A percentile compares a stretch with the other conserved stretches of the same genome.
Conservation (phyloP, 2,113 vertebrate species). For the Cariama cristata region DNA sequence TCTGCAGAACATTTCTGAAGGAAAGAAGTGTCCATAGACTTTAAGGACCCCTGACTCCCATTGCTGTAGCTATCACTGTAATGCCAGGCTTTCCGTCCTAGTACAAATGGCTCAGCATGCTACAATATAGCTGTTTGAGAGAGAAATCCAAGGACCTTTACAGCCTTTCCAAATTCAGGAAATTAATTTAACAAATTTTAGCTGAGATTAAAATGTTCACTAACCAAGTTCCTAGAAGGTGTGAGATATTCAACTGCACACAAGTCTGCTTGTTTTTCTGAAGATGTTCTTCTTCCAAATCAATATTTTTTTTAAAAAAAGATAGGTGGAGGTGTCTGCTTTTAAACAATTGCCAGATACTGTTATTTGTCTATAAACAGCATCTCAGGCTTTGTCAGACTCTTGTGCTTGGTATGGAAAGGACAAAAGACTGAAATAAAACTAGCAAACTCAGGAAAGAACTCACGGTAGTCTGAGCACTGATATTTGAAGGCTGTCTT, state of each 20-base stretch:
- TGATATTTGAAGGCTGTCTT: not conserved
- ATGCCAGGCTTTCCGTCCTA: not conserved
- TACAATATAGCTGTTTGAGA: not conserved
- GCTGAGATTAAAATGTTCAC: not conserved
- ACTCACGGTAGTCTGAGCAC: not conserved
- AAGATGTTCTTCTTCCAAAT: not conserved
- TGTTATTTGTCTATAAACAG: not conserved
- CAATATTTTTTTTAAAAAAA: not conserved
- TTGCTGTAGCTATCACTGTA: not conserved
- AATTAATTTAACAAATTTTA: not conserved
- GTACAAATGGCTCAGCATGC: not conserved
- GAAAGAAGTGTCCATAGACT: not conserved
- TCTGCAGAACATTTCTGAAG: not conserved
- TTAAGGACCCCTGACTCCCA: not conserved
- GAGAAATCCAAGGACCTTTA: not conserved
- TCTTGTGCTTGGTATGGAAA: not conserved
- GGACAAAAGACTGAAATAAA: not conserved
- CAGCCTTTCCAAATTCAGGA: not conserved
- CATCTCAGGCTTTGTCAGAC: not conserved
- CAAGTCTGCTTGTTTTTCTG: not conserved
- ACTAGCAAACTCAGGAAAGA: not conserved
- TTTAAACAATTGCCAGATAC: not conserved
- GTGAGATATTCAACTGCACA: not conserved
- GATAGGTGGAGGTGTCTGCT: rapidly evolving
- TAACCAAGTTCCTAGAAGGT: not conserved